phyloP scores from a whole-genome alignment of 2,113 vertebrate species.

The Numida meleagris region DNA sequence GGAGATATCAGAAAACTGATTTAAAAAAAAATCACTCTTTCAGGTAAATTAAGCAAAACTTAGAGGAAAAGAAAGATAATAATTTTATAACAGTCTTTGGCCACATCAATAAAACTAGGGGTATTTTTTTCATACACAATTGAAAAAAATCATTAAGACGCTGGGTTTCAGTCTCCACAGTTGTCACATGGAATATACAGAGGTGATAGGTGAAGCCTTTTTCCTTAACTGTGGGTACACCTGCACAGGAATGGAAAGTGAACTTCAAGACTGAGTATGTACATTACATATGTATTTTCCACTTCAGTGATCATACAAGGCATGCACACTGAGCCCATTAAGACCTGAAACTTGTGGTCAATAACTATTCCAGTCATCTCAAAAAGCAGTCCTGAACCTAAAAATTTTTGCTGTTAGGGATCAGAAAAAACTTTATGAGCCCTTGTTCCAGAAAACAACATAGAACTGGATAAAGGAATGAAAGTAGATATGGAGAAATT shows the following conservation, averaged over 20 bases:
- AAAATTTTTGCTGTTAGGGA: background rate
- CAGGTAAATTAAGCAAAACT: background rate
- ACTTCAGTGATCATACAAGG: background rate
- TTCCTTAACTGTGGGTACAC: background rate
- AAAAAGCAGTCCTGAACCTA: background rate
- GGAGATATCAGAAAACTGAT: background rate
- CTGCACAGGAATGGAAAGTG: background rate
- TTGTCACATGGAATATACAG: background rate
- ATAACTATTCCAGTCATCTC: background rate
- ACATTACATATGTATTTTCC: background rate
- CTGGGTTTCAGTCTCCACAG: background rate
- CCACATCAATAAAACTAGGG: background rate
- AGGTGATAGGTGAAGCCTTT: background rate
- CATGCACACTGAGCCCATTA: background rate
- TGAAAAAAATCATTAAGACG: background rate
- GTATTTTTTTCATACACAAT: background rate
- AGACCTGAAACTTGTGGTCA: background rate
- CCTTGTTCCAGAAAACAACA: background rate
- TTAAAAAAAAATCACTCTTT: background rate
- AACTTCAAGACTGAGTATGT: background rate
- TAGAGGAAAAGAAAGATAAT: background rate
- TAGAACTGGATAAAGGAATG: background rate
- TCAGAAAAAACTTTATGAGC: background rate
- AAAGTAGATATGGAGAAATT: background rate
- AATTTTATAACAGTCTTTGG: rapidly evolving